phyloP scores from a whole-genome alignment of 2,797 vertebrate species.

The Eremophila alpestris region DNA sequence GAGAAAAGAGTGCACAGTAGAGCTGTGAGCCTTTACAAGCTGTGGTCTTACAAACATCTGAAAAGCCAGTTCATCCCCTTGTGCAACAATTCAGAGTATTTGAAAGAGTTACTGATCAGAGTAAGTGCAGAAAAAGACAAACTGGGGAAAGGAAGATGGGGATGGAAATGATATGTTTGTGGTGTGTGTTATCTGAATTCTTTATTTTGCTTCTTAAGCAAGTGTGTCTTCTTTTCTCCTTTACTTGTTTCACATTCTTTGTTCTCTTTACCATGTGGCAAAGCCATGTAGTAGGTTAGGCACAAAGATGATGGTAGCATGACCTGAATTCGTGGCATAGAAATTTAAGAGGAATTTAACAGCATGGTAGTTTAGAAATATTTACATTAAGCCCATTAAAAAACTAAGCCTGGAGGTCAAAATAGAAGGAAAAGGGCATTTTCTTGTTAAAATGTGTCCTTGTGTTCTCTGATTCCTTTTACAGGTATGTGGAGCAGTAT shows the following conservation, averaged over 20 bases:
- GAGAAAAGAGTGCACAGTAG: background rate
- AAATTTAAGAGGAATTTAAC: background rate
- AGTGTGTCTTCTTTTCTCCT: background rate
- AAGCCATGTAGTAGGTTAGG: background rate
- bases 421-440: background rate
- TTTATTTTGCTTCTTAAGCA: fast-evolving
- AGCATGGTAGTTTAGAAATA: background rate
- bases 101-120: background rate
- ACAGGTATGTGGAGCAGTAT: slow-evolving; percentile 84
- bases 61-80: background rate
- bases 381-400: background rate
- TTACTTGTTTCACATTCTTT: background rate
- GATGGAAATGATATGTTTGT: background rate
- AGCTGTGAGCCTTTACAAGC: background rate
- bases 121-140: background rate
- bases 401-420: background rate
- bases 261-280: background rate
- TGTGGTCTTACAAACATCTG: background rate
- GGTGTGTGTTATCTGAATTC: background rate
- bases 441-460: background rate
- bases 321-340: background rate
- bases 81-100: background rate
- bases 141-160: background rate
- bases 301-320: background rate
- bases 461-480: background rate